Evolutionary conservation across 2,113 vertebrate species (phyloP), one percentile per base, ranked within the genome.

Genomic region (Rissa tridactyla): DNA sequence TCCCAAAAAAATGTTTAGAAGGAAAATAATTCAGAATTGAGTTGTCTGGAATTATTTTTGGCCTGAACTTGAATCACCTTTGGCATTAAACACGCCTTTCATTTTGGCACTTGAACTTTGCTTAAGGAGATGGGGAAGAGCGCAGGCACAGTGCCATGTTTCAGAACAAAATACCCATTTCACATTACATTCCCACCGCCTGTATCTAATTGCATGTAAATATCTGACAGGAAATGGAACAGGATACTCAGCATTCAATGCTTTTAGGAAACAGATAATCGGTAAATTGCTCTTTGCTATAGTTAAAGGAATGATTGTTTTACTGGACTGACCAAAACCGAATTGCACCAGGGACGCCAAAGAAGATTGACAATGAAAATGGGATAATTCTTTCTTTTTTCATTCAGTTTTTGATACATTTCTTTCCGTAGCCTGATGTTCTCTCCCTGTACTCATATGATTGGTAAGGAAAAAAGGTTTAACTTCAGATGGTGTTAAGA

Each of bases 11-110:
- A 81, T 52, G 54, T 76, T 95, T 79, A 89, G 84, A 95, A 90
- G 81, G 64, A 90, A 95, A 96, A 95, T 60, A 88, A 92, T 92
- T 90, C 89, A 38, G 62, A 94, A 96, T 90, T 90, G 73, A 87
- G 91, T 88, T 93, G 94, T 96, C 95, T 93, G 84, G 91, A 92
- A 91, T 97, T 96, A 97, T 97, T 97, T 97, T 96, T 97, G 95
- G 94, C 92, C 71, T 97, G 82, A 96, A 96, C 92, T 92, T 80
- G 57, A 81, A 95, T 96, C 95, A 97, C 94, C 96, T 96, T 97
- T 97, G 92, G 94, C 89, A 96, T 95, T 96, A 96, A 96, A 92
- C 55, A 78, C 73, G 75, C 60, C 75, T 96, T 97, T 96, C 75
- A 93, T 92, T 97, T 91, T 80, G 89, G 91, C 51, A 22, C 79